Percentiles rank a stretch among this genome's conserved stretches.
Evolutionary conservation across 1,140 invertebrate genomes (phyloP).

Genomic region (Bombus fervidus): DNA sequence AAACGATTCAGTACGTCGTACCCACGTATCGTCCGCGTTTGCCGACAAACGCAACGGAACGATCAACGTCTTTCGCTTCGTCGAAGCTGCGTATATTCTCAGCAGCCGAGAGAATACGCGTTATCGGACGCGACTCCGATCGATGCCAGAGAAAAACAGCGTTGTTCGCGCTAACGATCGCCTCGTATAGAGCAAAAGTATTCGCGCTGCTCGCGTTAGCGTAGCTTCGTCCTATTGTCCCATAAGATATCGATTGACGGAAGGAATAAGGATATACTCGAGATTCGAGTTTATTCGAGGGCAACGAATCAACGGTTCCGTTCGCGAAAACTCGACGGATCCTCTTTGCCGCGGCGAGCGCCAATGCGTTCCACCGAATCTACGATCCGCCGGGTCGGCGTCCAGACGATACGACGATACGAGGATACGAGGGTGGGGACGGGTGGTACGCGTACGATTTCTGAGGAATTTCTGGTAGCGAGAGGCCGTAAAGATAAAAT

Average conservation of each 20-base stretch:
- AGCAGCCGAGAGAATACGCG: too few relatives aligned
- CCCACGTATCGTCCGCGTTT: too few relatives aligned
- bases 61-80: neutral
- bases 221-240: too few relatives aligned
- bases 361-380: neutral
- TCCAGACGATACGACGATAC: neutral
- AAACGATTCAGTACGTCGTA: neutral
- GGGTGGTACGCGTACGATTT: neutral
- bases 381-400: neutral
- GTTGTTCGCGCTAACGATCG: too few relatives aligned
- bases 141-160: too few relatives aligned
- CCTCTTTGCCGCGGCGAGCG: too few relatives aligned
- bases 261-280: neutral
- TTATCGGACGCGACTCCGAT: too few relatives aligned
- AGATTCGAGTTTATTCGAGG: neutral
- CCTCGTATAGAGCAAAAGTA: too few relatives aligned
- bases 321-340: too few relatives aligned
- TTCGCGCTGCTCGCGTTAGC: too few relatives aligned
- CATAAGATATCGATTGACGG: neutral
- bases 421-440: neutral
- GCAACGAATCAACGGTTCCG: too few relatives aligned
- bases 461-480: slow-evolving; percentile 34
- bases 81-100: neutral
- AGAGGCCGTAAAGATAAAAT: slow-evolving; percentile 33
- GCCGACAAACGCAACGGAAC: neutral